A percentile compares a stretch with the other conserved stretches of the same genome.
Evolutionary conservation across 2,888 invertebrate genomes (phyloP).

Genomic region (Tipula lateralis): DNA sequence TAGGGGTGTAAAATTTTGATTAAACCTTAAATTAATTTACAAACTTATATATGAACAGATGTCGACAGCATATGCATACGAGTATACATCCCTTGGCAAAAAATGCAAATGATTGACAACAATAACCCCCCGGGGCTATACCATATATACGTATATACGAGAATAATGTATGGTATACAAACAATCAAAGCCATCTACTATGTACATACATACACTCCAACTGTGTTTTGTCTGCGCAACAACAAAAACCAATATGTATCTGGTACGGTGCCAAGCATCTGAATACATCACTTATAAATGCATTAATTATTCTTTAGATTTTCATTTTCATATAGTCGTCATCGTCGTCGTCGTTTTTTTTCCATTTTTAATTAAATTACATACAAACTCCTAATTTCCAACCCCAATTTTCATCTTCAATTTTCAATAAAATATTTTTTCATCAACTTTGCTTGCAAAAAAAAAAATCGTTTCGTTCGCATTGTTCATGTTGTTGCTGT

Average conservation of each 20-base stretch:
- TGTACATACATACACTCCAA: neutral
- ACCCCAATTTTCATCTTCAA: constrained; percentile 24
- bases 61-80: too few species aligned
- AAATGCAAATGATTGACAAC: too few species aligned
- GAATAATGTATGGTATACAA: neutral
- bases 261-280: neutral
- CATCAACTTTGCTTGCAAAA: neutral
- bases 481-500: neutral
- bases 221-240: neutral
- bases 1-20: too few species aligned
- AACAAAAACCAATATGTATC: neutral
- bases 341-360: neutral
- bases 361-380: constrained; percentile 13
- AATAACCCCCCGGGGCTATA: neutral
- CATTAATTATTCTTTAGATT: constrained; percentile 24
- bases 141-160: too few species aligned
- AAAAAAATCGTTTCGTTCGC: neutral
- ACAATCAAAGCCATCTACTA: neutral
- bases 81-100: neutral
- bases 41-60: too few species aligned
- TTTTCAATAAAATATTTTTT: constrained; percentile 24
- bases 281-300: constrained; percentile 19
- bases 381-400: constrained; percentile 24
- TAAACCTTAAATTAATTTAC: too few species aligned
- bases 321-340: neutral